These are phyloP conservation scores for Ciona savignyi DNA, from an alignment of 23 tunicate genomes.

Conservation along the genomic window DNA sequence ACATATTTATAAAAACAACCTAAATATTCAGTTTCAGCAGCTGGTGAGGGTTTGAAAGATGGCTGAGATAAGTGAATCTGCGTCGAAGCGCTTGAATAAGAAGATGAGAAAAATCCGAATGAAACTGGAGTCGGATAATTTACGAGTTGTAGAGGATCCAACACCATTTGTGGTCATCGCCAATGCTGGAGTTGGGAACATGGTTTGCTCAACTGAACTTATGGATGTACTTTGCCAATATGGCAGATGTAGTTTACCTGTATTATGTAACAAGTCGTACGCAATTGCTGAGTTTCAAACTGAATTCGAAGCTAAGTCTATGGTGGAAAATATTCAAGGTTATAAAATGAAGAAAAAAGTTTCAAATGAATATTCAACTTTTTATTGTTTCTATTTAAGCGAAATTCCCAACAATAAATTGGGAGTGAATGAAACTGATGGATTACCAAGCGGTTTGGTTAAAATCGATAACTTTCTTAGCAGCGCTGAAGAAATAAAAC, in stretches of 20 bases:
- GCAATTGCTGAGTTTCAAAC: conserved; percentile 6
- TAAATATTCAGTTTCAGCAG: no score
- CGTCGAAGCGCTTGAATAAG: conserved; percentile 6
- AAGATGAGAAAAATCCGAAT: conserved; percentile 6
- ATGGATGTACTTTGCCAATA: conserved; percentile 2
- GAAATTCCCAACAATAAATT: background rate
- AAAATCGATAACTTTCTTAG: conserved; percentile 62
- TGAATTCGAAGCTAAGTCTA: conserved; percentile 5
- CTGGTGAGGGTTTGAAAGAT: no score
- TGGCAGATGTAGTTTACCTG: conserved; percentile 1
- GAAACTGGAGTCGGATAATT: conserved; percentile 21
- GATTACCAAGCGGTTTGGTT: conserved; percentile 37
- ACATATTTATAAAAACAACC: no score
- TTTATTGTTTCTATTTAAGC: conserved; percentile 9
- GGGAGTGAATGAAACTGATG: background rate
- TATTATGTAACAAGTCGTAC: conserved; percentile 21
- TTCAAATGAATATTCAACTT: conserved; percentile 4
- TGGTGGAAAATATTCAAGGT: conserved; percentile 26
- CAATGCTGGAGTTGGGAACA: conserved; percentile 41
- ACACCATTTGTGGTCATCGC: conserved; percentile 3
- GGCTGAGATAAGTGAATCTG: background rate
- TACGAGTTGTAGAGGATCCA: background rate
- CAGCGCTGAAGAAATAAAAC: conserved; percentile 30
- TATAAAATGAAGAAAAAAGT: conserved; percentile 14
- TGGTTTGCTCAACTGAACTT: conserved; percentile 4